Evolutionary conservation across 1,140 invertebrate genomes (phyloP).

Genomic region (Lepidurus arcticus): DNA sequence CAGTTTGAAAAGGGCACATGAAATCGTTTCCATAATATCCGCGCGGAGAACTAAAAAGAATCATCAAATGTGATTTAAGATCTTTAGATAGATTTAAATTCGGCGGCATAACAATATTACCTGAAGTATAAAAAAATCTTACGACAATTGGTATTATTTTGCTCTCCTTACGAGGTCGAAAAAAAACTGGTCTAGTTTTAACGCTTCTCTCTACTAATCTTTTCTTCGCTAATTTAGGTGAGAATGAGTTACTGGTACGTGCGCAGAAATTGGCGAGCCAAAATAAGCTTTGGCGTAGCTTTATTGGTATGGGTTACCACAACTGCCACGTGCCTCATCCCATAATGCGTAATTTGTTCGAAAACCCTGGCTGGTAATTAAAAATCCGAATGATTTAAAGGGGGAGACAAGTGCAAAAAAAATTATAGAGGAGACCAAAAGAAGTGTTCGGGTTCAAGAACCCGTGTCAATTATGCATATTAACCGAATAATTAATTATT

Average conservation of each 20-base stretch:
- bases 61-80: constrained; percentile 16
- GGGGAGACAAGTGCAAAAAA: neutral
- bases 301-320: constrained; percentile 98
- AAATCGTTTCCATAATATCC: too few species aligned
- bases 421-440: too few species aligned
- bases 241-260: constrained; percentile 77
- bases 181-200: neutral
- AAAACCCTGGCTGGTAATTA: constrained; percentile 97
- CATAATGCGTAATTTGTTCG: constrained; percentile 95
- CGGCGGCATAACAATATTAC: neutral
- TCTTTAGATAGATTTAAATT: constrained; percentile 3
- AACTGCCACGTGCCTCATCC: constrained; percentile 92
- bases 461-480: too few species aligned
- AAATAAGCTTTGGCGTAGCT: constrained; percentile 91
- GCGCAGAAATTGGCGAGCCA: constrained; percentile 72
- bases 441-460: too few species aligned
- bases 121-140: neutral
- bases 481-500: too few species aligned
- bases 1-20: neutral
- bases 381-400: neutral
- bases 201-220: constrained; percentile 4
- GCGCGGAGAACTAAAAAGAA: too few species aligned
- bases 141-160: constrained; percentile 26
- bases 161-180: neutral
- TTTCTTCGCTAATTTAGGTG: constrained; percentile 56